phyloP scores from a whole-genome alignment of 92 coral and sea anemone species.

The Pocillopora grandis region DNA sequence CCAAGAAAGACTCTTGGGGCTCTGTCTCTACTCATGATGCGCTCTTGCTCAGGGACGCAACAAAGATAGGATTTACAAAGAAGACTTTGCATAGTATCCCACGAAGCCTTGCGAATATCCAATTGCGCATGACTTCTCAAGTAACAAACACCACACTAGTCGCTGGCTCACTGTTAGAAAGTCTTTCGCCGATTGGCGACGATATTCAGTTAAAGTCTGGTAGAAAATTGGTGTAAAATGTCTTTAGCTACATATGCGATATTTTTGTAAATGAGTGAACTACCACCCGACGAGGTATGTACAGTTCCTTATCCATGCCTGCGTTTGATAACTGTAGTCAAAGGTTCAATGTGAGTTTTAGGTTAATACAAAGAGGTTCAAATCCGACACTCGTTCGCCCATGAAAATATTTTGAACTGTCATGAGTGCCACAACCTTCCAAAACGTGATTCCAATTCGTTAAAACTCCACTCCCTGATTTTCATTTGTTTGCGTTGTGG shows the following conservation, averaged over 20 bases:
- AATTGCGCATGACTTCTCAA: slow-evolving; percentile 9
- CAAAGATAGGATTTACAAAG: background rate
- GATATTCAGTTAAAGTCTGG: background rate
- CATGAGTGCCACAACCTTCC: background rate
- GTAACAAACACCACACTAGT: background rate
- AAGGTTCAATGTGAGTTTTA: background rate
- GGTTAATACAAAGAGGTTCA: background rate
- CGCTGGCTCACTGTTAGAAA: slow-evolving; percentile 30
- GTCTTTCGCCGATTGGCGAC: background rate
- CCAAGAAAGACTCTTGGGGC: slow-evolving; percentile 95
- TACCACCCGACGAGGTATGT: slow-evolving; percentile 44
- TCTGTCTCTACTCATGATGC: slow-evolving; percentile 88
- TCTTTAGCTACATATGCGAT: background rate
- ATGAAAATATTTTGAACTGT: background rate
- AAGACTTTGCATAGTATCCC: slow-evolving; percentile 7
- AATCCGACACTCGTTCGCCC: background rate
- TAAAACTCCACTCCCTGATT: background rate
- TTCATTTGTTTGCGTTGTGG: background rate
- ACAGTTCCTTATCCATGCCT: background rate
- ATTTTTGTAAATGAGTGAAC: slow-evolving; percentile 29
- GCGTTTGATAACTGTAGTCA: background rate
- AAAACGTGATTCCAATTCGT: background rate
- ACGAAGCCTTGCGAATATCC: background rate
- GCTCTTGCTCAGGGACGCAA: background rate
- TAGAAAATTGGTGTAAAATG: background rate